Evolutionary conservation across 2,888 invertebrate genomes (phyloP).

Genomic region (Polydrusus pterygomalis): DNA sequence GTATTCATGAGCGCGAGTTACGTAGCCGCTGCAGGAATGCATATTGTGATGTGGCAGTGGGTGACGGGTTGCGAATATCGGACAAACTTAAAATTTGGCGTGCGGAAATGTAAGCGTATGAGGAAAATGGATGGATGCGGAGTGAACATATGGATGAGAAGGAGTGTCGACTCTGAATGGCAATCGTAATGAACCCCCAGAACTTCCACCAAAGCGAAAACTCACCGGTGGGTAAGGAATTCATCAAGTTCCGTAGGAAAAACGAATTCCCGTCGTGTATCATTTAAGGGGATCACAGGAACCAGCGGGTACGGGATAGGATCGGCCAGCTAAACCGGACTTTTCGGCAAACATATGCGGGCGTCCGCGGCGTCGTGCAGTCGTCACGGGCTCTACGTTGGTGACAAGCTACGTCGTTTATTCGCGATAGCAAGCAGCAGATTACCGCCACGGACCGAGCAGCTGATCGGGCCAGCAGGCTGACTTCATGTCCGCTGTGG

Average conservation of each 20-base stretch:
- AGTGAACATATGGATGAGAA: conserved; percentile 21
- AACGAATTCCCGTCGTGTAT: conserved; percentile 67
- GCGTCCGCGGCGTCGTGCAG: conserved; percentile 42
- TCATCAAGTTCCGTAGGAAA: conserved; percentile 69
- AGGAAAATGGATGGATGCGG: conserved; percentile 32
- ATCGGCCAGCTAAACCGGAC: conserved; percentile 31
- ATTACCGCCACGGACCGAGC: conserved; percentile 53
- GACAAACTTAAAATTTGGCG: conserved; percentile 27
- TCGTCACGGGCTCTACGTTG: conserved; percentile 43
- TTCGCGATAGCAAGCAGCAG: conserved; percentile 56
- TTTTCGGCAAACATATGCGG: conserved; percentile 53
- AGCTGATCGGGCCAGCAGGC: conserved; percentile 58
- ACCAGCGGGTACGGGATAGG: conserved; percentile 31
- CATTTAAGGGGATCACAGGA: conserved; percentile 63
- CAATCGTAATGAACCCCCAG: conserved; percentile 19
- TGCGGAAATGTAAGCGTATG: conserved; percentile 23
- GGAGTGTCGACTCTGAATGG: conserved; percentile 17
- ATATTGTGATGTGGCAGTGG: conserved; percentile 52
- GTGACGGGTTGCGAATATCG: conserved; percentile 30
- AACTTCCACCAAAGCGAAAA: conserved; percentile 57
- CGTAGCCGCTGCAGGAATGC: conserved; percentile 53
- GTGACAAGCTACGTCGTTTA: conserved; percentile 29
- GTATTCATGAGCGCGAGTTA: conserved; percentile 41
- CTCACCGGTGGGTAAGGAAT: conserved; percentile 69
- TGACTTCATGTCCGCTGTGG: conserved; percentile 42